A percentile compares a stretch with the other conserved stretches of the same genome.
Conservation (phyloP, 2,797 vertebrate genomes). For the Poeciliopsis paucimaculata region DNA sequence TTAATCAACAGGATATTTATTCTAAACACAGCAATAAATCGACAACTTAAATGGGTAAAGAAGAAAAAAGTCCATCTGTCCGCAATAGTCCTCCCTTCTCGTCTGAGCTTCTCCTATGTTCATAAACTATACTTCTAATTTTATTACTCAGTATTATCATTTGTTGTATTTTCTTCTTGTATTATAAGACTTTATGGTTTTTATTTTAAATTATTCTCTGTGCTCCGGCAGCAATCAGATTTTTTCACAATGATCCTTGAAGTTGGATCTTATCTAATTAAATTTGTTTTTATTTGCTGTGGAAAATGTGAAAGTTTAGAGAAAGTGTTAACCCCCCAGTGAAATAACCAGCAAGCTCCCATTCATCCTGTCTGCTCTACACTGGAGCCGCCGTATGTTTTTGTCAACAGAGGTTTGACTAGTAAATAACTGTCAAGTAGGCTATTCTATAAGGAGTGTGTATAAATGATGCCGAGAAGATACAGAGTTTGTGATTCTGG, state of each 20-base stretch:
- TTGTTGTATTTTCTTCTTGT: slow-evolving; percentile 51
- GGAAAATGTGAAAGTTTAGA: slow-evolving; percentile 67
- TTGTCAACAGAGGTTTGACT: slow-evolving; percentile 63
- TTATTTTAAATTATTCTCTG: slow-evolving; percentile 65
- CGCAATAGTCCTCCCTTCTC: slow-evolving; percentile 21
- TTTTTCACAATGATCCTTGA: slow-evolving; percentile 73
- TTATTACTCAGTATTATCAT: slow-evolving; percentile 41
- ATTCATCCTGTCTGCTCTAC: slow-evolving; percentile 75
- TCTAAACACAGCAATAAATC: not conserved
- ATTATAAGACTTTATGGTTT: slow-evolving; percentile 57
- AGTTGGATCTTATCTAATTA: slow-evolving; percentile 73
- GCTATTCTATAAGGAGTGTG: slow-evolving; percentile 65
- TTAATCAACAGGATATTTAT: not conserved
- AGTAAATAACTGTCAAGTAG: slow-evolving; percentile 76
- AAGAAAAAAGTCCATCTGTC: not conserved
- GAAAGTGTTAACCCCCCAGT: slow-evolving; percentile 30
- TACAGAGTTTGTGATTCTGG: slow-evolving; percentile 65
- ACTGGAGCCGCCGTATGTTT: slow-evolving; percentile 69
- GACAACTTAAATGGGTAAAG: not conserved
- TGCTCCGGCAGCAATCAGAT: slow-evolving; percentile 63
- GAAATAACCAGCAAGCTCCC: slow-evolving; percentile 73
- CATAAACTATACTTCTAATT: slow-evolving; percentile 38
- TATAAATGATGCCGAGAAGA: slow-evolving; percentile 70
- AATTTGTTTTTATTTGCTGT: slow-evolving; percentile 74
- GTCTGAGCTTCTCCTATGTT: slow-evolving; percentile 37